phyloP scores from a whole-genome alignment of 2,113 vertebrate species.

The Dendrocopos noguchii region DNA sequence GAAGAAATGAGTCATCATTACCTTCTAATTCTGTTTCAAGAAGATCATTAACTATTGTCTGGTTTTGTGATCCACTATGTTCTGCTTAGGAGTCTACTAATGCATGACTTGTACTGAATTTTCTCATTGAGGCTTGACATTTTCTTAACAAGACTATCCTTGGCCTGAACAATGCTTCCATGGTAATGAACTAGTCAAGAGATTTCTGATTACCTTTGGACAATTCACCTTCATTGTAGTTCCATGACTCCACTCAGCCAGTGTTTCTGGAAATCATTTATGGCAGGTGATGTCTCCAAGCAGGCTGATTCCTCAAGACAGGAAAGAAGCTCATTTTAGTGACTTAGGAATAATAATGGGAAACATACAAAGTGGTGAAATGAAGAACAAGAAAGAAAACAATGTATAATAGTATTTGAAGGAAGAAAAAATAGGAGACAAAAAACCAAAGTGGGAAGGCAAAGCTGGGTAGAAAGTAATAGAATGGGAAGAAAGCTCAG shows the following conservation, averaged over 20 bases:
- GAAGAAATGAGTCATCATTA: not conserved
- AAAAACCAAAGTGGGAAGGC: not conserved
- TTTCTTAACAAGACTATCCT: not conserved
- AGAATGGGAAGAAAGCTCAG: not conserved
- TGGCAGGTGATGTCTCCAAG: not conserved
- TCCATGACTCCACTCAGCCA: not conserved
- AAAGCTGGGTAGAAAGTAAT: not conserved
- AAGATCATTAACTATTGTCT: not conserved
- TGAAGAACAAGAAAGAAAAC: not conserved
- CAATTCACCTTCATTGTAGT: not conserved
- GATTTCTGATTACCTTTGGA: not conserved
- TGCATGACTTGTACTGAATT: not conserved
- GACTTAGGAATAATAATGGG: not conserved
- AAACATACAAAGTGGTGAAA: not conserved
- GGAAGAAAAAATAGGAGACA: not conserved
- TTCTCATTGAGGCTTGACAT: not conserved
- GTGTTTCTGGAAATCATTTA: not conserved
- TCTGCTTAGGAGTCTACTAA: not conserved
- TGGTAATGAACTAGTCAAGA: not conserved
- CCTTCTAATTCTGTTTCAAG: not conserved
- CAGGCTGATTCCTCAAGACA: not conserved
- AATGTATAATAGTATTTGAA: not conserved
- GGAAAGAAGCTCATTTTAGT: not conserved
- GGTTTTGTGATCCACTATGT: not conserved
- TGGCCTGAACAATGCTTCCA: not conserved